Percentiles rank a stretch among this genome's conserved stretches.
Conservation (phyloP, 2,888 invertebrate genomes). For the Thumatha senex region DNA sequence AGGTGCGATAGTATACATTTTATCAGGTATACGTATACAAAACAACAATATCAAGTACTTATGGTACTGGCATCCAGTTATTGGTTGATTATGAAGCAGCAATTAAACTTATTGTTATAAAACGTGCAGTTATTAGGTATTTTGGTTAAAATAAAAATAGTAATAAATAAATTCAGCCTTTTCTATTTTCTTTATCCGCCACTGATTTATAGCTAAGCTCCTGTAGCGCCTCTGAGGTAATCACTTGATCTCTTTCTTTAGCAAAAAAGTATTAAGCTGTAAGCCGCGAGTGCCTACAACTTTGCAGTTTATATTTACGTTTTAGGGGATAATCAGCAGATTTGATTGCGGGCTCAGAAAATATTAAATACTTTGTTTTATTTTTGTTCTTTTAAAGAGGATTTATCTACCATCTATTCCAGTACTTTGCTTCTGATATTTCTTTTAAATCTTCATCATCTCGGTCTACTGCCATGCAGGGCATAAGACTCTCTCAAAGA, state of each 20-base stretch:
- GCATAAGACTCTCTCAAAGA: no score
- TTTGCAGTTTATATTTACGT: conserved; percentile 18
- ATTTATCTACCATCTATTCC: no score
- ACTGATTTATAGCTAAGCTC: conserved; percentile 14
- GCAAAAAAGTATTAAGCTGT: conserved; percentile 18
- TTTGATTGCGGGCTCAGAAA: conserved; percentile 7
- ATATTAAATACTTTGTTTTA: conserved; percentile 10
- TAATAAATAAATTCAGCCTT: no score
- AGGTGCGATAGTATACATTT: no score
- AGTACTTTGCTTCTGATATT: neutral
- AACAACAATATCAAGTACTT: no score
- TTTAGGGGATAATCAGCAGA: conserved; percentile 9
- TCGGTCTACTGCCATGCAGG: no score
- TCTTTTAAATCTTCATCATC: neutral
- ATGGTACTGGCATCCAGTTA: no score
- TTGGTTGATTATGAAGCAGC: no score
- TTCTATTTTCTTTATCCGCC: conserved; percentile 21
- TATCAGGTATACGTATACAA: no score
- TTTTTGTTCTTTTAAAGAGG: neutral
- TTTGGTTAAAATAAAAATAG: no score
- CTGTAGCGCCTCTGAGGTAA: conserved; percentile 19
- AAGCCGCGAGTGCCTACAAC: conserved; percentile 19
- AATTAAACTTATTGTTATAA: no score
- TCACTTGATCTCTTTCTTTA: conserved; percentile 32
- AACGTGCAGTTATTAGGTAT: no score